These are phyloP conservation scores for Phocides pigmalion DNA, from an alignment of 1,140 invertebrate genomes.

Conservation along the genomic window DNA sequence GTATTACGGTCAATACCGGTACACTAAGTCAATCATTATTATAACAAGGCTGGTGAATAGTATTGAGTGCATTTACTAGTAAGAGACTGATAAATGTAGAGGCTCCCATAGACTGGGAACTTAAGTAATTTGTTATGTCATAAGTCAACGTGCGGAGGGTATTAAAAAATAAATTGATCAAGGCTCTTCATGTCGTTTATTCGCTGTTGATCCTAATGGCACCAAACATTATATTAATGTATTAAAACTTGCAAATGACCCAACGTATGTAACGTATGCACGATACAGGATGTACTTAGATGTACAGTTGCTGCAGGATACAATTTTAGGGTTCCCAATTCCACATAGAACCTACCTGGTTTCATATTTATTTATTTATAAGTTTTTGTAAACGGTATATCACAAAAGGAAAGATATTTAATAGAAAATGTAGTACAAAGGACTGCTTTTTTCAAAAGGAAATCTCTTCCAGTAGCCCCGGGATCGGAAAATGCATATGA, in stretches of 20 bases:
- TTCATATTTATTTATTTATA: too few relatives aligned
- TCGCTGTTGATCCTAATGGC: conserved; percentile 30
- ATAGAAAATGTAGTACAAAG: too few relatives aligned
- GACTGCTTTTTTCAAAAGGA: too few relatives aligned
- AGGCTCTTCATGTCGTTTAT: conserved; percentile 25
- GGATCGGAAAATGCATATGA: too few relatives aligned
- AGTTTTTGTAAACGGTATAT: too few relatives aligned
- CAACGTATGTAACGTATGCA: conserved; percentile 11
- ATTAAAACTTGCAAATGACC: conserved; percentile 29
- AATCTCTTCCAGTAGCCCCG: too few relatives aligned
- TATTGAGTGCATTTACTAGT: background rate
- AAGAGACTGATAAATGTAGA: background rate
- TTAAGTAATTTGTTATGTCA: conserved; percentile 23
- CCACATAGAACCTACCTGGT: too few relatives aligned
- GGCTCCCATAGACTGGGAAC: background rate
- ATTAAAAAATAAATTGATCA: conserved; percentile 32
- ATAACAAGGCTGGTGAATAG: too few relatives aligned
- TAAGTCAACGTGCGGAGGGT: conserved; percentile 22
- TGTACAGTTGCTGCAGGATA: background rate
- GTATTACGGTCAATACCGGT: too few relatives aligned
- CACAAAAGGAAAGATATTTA: too few relatives aligned
- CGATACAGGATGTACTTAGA: conserved; percentile 2
- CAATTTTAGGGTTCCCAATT: background rate
- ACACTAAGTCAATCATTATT: too few relatives aligned
- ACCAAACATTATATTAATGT: conserved; percentile 30